phyloP scores from a whole-genome alignment of 2,888 invertebrate species.

The Drosophila melanocephala region DNA sequence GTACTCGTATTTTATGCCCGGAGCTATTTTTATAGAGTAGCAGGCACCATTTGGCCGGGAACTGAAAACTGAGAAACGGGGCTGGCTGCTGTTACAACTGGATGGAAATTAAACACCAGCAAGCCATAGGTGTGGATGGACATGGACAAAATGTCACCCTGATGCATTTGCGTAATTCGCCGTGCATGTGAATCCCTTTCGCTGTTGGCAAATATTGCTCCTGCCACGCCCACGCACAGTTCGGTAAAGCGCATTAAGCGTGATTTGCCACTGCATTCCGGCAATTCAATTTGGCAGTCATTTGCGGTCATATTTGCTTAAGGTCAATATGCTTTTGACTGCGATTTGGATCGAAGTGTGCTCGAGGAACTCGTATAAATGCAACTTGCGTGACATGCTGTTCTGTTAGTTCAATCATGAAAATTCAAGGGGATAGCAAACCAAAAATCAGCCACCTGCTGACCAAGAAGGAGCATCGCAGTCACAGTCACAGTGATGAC shows the following conservation, averaged over 20 bases:
- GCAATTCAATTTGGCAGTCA: conserved; percentile 62
- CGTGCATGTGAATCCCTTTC: conserved; percentile 4
- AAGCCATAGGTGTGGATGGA: not conserved
- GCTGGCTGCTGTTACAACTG: not conserved
- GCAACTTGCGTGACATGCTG: conserved; percentile 9
- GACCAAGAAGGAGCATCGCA: conserved; percentile 10
- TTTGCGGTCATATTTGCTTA: conserved; percentile 62
- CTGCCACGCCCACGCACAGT: conserved; percentile 27
- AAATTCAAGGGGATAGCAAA: conserved; percentile 36
- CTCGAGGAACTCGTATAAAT: conserved; percentile 48
- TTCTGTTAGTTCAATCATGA: conserved; percentile 58
- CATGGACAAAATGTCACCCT: conserved; percentile 15
- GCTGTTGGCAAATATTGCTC: conserved; percentile 40
- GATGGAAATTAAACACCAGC: not conserved
- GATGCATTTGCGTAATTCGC: conserved; percentile 39
- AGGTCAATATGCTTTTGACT: conserved; percentile 80
- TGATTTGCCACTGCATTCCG: conserved; percentile 33
- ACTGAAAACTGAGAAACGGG: not conserved
- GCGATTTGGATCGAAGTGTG: conserved; percentile 57
- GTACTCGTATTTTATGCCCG: conserved; percentile 24
- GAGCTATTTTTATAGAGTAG: conserved; percentile 36
- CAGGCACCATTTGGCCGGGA: conserved; percentile 10
- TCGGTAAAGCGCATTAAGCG: conserved; percentile 41
- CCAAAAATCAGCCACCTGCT: conserved; percentile 7
- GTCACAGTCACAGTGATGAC: conserved; percentile 21